Conservation (phyloP, 1,140 invertebrate species). For the Papilio helenus region DNA sequence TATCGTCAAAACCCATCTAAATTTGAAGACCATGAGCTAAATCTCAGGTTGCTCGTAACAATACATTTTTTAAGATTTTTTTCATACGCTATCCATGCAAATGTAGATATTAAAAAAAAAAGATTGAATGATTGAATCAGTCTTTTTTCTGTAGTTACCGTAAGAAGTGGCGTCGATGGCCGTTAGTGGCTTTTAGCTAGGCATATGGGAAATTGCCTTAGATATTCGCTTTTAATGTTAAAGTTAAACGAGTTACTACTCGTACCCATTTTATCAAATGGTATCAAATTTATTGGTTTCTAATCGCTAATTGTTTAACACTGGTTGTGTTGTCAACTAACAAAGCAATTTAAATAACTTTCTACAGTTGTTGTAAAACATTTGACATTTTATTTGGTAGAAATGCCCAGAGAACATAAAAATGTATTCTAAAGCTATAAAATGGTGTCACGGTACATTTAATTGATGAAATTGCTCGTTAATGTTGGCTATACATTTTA, state of each 20-base stretch:
- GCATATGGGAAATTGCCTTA: no score
- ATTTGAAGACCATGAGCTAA: background rate
- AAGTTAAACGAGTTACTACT: no score
- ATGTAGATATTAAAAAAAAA: background rate
- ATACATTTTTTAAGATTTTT: background rate
- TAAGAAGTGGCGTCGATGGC: background rate
- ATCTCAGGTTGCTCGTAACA: background rate
- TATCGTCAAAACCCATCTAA: background rate
- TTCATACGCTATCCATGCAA: background rate
- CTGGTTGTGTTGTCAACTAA: background rate
- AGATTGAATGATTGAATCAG: background rate
- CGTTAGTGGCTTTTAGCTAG: background rate
- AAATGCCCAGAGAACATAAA: background rate
- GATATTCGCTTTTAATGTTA: no score
- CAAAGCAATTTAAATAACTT: background rate
- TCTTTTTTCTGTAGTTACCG: background rate
- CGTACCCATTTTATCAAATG: no score
- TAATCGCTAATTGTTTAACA: background rate
- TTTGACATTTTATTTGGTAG: background rate
- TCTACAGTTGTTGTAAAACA: background rate
- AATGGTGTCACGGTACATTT: background rate
- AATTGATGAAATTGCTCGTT: background rate
- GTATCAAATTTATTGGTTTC: background rate
- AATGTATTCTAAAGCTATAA: background rate
- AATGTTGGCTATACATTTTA: background rate